phyloP scores from a whole-genome alignment of 2,888 invertebrate genomes.

The Mesorhabditis spiculigera region DNA sequence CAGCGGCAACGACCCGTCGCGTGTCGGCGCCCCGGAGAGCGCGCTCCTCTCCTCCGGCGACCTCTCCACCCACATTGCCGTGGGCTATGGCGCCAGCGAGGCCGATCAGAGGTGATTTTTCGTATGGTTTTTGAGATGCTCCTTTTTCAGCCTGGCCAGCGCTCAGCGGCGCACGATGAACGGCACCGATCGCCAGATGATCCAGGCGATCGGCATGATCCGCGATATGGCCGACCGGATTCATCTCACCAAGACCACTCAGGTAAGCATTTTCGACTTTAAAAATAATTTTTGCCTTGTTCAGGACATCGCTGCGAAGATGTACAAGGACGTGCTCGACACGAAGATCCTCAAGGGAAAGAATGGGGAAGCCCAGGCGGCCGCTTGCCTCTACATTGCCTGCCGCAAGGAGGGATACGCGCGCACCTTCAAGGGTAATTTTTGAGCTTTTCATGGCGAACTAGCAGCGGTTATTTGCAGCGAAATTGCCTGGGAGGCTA shows the following conservation, averaged over 20 bases:
- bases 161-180: slow-evolving; percentile 66
- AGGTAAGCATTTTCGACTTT: slow-evolving; percentile 60
- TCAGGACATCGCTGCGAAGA: slow-evolving; percentile 83
- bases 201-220: slow-evolving; percentile 93
- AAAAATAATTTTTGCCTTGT: slow-evolving; percentile 9
- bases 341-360: slow-evolving; percentile 65
- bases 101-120: slow-evolving; percentile 32
- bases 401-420: slow-evolving; percentile 97
- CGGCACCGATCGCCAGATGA: slow-evolving; percentile 86
- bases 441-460: neutral
- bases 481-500: neutral
- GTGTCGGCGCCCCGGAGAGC: slow-evolving; percentile 98
- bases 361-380: slow-evolving; percentile 94
- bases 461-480: slow-evolving; percentile 6
- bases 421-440: slow-evolving; percentile 77
- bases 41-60: slow-evolving; percentile 90
- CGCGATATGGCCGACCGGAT: slow-evolving; percentile 95
- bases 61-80: slow-evolving; percentile 86
- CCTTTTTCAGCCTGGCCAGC: slow-evolving; percentile 60
- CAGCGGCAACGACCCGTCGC: slow-evolving; percentile 87
- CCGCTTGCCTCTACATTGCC: slow-evolving; percentile 95
- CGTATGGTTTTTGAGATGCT: neutral
- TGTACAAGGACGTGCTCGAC: slow-evolving; percentile 77
- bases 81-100: slow-evolving; percentile 39
- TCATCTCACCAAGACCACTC: slow-evolving; percentile 90